Conservation (phyloP, 2,113 vertebrate species). For the Sceloporus tristichus region DNA sequence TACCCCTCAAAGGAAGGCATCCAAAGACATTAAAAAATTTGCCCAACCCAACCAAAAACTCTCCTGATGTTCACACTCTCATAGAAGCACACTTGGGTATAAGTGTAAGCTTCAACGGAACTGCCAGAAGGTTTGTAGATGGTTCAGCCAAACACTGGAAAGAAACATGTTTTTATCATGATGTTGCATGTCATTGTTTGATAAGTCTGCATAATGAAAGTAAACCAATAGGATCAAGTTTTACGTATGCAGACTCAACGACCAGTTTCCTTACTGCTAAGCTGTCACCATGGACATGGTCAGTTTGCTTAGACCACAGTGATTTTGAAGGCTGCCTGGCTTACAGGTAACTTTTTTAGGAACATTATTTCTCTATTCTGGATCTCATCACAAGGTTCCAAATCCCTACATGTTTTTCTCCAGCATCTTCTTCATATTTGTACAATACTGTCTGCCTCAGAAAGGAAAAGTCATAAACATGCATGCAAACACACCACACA, state of each 20-base stretch:
- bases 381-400: background rate
- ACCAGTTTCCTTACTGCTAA: conserved; percentile 56
- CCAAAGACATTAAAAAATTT: background rate
- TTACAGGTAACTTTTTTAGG: conserved; percentile 16
- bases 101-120: conserved; percentile 55
- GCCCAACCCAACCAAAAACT: background rate
- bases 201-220: conserved; percentile 75
- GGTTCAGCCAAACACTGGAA: conserved; percentile 65
- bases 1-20: background rate
- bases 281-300: background rate
- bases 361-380: conserved; percentile 40
- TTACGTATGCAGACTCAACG: conserved; percentile 57
- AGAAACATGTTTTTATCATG: conserved; percentile 67
- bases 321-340: conserved; percentile 10
- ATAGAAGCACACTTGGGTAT: conserved; percentile 2
- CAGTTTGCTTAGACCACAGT: background rate
- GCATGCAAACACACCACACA: background rate
- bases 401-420: conserved; percentile 43
- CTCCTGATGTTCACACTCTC: conserved; percentile 7
- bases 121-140: conserved; percentile 63
- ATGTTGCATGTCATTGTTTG: conserved; percentile 60
- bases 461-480: conserved; percentile 56
- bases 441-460: conserved; percentile 67
- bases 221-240: conserved; percentile 60
- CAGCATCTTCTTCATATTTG: conserved; percentile 42